phyloP scores from a whole-genome alignment of 2,888 invertebrate genomes.

The Seira sanloemensis region DNA sequence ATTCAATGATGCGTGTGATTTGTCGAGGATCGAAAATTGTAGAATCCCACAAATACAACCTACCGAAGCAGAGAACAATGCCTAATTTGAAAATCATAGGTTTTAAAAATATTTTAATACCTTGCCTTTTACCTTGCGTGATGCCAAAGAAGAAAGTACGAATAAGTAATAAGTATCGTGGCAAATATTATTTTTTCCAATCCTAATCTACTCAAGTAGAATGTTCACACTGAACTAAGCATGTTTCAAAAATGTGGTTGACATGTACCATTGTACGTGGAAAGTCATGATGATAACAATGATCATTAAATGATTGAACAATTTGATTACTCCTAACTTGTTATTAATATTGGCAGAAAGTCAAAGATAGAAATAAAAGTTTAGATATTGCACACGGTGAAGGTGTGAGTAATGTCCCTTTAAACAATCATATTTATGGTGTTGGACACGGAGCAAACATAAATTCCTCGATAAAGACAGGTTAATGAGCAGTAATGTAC shows the following conservation, averaged over 20 bases:
- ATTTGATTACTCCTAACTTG: conserved; percentile 26
- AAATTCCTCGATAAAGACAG: neutral
- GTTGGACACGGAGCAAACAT: conserved; percentile 4
- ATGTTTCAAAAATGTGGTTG: neutral
- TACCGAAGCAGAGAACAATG: too few species aligned
- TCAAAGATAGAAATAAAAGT: conserved; percentile 27
- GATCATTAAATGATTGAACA: conserved; percentile 4
- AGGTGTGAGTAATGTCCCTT: neutral
- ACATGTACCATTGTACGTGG: neutral
- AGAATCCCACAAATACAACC: too few species aligned
- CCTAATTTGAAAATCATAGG: too few species aligned
- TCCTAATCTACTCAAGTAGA: too few species aligned
- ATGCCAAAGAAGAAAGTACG: too few species aligned
- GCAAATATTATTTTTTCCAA: too few species aligned
- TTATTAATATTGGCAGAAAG: conserved; percentile 51
- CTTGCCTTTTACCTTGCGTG: too few species aligned
- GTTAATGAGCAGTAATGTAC: conserved; percentile 1
- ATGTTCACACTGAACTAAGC: too few species aligned
- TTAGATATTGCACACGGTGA: neutral
- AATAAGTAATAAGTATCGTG: too few species aligned
- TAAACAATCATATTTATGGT: neutral
- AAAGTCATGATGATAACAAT: neutral
- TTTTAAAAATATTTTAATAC: too few species aligned
- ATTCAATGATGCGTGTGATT: too few species aligned
- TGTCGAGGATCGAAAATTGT: too few species aligned